Base-by-base conservation (phyloP, 2,888 invertebrate genomes). In the Stegophylla sp. region DNA sequence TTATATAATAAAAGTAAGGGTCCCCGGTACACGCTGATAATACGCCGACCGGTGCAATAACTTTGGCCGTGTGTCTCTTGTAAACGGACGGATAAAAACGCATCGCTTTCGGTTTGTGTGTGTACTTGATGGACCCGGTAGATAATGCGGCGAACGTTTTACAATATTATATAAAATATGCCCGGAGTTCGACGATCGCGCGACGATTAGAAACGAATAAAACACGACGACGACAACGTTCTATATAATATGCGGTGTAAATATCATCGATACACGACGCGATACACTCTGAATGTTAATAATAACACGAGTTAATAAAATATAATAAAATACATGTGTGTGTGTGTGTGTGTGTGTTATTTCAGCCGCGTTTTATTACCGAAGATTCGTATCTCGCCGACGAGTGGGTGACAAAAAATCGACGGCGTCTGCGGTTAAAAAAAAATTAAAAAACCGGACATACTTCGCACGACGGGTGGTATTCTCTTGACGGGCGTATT, bases 61-160 rank as follows among this genome's bases (percentile, higher is more conserved):
- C 77, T 77, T 77, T 45, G 67, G 41, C n/a, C 56, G 20, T 1
- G 77, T 64, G 77, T 64, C 66, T 64, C 66, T 61, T 76, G 45
- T 66, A 76, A 75, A 64, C 75, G 76, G 53, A 34, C 56, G 23
- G 76, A 76, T 67, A 76, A n/a, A n/a, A n/a, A 67, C 43, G 76
- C 43, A 67, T 67, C 76, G n/a, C n/a, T n/a, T n/a, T 76, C 0
- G 64, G 12, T 41, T 26, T 26, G 26, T 17, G 63, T 45, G 10
- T 4, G 13, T 1, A 5, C 23, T 20, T 66, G 76, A 76, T 76
- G 64, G 53, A 66, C 41, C 66, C 23, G 66, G 53, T 10, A 64
- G 76, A 76, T 76, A 76, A 17, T n/a, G 28, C 20, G 9, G n/a
- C n/a, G n/a, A n/a, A n/a, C n/a, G n/a, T n/a, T n/a, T n/a, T n/a